Evolutionary conservation across 2,888 invertebrate species (phyloP).

Genomic region (Tachystola acroxantha): DNA sequence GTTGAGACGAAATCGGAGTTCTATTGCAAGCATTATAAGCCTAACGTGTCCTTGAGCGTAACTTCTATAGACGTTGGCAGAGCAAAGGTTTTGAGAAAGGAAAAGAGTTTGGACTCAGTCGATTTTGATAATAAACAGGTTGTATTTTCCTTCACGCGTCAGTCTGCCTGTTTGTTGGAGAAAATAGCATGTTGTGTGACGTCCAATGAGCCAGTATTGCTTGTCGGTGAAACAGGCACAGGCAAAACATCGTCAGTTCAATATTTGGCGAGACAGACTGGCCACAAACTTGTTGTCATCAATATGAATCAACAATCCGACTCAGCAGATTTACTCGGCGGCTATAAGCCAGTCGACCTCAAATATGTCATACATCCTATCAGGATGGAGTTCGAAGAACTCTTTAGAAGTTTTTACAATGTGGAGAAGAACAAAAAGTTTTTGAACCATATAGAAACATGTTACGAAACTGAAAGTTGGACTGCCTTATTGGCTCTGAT

Average conservation of each 20-base stretch:
- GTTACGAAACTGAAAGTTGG: constrained; percentile 87
- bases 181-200: constrained; percentile 90
- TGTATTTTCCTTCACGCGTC: constrained; percentile 90
- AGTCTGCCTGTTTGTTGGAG: constrained; percentile 90
- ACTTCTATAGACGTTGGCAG: constrained; percentile 85
- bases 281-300: constrained; percentile 92
- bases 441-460: constrained; percentile 86
- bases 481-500: constrained; percentile 85
- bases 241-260: constrained; percentile 98
- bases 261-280: constrained; percentile 89
- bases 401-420: constrained; percentile 89
- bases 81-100: constrained; percentile 69
- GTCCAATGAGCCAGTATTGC: constrained; percentile 91
- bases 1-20: constrained; percentile 89
- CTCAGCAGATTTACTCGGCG: constrained; percentile 96
- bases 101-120: constrained; percentile 53
- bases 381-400: constrained; percentile 87
- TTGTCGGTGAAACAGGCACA: constrained; percentile 99
- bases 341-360: constrained; percentile 96
- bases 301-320: constrained; percentile 99
- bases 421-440: constrained; percentile 89
- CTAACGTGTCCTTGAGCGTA: constrained; percentile 80
- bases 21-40: constrained; percentile 88
- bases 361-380: constrained; percentile 90
- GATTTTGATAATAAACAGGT: constrained; percentile 58